Evolutionary conservation across 1,140 invertebrate species (phyloP).

Genomic region (Leptinotarsa lineolata): DNA sequence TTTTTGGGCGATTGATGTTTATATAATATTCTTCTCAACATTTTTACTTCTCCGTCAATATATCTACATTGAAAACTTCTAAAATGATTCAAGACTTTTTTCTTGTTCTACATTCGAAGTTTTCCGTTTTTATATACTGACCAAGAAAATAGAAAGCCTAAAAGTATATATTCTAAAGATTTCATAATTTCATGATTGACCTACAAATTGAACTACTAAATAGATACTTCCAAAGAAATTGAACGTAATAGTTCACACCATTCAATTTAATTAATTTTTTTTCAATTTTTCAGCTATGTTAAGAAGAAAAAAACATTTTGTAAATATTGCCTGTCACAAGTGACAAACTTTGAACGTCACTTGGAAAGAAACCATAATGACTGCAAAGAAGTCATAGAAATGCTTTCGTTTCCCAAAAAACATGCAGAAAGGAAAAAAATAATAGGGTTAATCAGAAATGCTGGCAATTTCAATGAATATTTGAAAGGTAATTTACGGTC

Average conservation of each 20-base stretch:
- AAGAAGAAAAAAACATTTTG: slow-evolving; percentile 35
- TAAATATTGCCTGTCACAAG: slow-evolving; percentile 32
- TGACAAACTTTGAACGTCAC: slow-evolving; percentile 41
- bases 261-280: not conserved
- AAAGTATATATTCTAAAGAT: no score
- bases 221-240: not conserved
- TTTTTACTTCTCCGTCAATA: no score
- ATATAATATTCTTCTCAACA: no score
- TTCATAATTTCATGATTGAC: not conserved
- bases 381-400: slow-evolving; percentile 32
- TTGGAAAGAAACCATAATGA: slow-evolving; percentile 34
- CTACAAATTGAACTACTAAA: not conserved
- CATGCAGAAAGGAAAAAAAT: slow-evolving; percentile 30
- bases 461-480: slow-evolving; percentile 32
- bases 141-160: no score
- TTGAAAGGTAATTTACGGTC: slow-evolving; percentile 24
- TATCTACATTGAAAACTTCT: no score
- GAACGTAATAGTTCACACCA: no score
- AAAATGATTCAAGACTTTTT: no score
- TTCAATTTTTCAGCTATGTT: not conserved
- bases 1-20: no score
- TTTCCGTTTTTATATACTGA: no score
- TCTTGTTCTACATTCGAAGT: no score
- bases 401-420: slow-evolving; percentile 36
- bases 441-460: slow-evolving; percentile 27